Conservation (phyloP, 2,888 invertebrate species). For the Philereme vetulata region DNA sequence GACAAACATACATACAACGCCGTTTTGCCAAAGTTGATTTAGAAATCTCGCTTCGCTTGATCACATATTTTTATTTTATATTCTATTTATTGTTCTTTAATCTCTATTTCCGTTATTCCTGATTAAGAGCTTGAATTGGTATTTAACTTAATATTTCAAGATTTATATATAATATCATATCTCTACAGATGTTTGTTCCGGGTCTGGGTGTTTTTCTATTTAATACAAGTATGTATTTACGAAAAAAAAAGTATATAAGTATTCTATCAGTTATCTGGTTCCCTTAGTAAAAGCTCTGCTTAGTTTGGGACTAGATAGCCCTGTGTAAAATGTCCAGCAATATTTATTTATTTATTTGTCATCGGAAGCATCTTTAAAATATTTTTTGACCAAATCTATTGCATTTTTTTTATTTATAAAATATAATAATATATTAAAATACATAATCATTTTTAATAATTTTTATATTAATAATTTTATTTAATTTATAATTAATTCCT, state of each 20-base stretch:
- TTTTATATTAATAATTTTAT: slow-evolving; percentile 57
- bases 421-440: slow-evolving; percentile 73
- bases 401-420: slow-evolving; percentile 82
- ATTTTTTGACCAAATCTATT: slow-evolving; percentile 84
- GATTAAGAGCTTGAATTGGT: slow-evolving; percentile 83
- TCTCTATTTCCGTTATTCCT: slow-evolving; percentile 66
- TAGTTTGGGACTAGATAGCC: too few species aligned
- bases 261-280: too few species aligned
- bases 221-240: too few species aligned
- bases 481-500: slow-evolving; percentile 63
- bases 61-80: slow-evolving; percentile 79
- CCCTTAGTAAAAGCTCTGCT: too few species aligned
- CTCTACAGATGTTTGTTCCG: too few species aligned
- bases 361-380: slow-evolving; percentile 85
- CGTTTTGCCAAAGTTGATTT: too few species aligned
- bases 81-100: slow-evolving; percentile 77
- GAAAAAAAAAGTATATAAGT: too few species aligned
- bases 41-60: too few species aligned
- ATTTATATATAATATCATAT: slow-evolving; percentile 81
- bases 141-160: slow-evolving; percentile 86
- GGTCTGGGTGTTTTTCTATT: too few species aligned
- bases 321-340: too few species aligned
- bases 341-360: too few species aligned
- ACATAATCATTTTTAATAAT: slow-evolving; percentile 62
- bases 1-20: too few species aligned